A percentile compares a stretch with the other conserved stretches of the same genome.
These are phyloP conservation scores for Shinisaurus crocodilurus DNA, from an alignment of 2,113 vertebrate species.

Conservation along the genomic window DNA sequence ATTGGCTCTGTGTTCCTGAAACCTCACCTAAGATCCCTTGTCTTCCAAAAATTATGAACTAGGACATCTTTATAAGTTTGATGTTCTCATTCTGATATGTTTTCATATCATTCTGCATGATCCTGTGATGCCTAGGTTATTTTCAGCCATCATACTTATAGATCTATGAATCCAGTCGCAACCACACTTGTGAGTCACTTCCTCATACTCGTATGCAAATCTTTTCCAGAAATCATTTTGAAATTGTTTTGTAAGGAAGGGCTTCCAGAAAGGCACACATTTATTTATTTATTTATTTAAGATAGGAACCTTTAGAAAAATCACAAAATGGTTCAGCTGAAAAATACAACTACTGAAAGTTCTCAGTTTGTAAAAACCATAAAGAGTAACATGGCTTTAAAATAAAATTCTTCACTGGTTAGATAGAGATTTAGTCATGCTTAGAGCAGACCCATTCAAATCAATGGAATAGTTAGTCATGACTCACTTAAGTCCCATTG, in stretches of 20 bases:
- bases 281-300: too few relatives aligned
- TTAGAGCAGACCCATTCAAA: not conserved
- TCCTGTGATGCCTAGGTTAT: not conserved
- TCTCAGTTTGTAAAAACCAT: not conserved
- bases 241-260: not conserved
- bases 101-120: not conserved
- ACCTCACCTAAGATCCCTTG: not conserved
- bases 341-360: not conserved
- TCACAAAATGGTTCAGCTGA: not conserved
- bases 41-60: not conserved
- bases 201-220: not conserved
- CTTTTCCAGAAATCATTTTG: not conserved
- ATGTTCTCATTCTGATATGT: not conserved
- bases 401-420: not conserved
- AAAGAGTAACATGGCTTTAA: not conserved
- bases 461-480: not conserved
- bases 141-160: conserved; percentile 1
- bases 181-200: not conserved
- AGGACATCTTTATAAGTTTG: not conserved
- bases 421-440: not conserved
- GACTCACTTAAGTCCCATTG: not conserved
- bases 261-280: not conserved
- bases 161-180: not conserved
- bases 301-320: not conserved
- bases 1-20: not conserved